A percentile compares a stretch with the other conserved stretches of the same genome.
Conservation (phyloP, 2,113 vertebrate species). For the Tylochromis polylepis region DNA sequence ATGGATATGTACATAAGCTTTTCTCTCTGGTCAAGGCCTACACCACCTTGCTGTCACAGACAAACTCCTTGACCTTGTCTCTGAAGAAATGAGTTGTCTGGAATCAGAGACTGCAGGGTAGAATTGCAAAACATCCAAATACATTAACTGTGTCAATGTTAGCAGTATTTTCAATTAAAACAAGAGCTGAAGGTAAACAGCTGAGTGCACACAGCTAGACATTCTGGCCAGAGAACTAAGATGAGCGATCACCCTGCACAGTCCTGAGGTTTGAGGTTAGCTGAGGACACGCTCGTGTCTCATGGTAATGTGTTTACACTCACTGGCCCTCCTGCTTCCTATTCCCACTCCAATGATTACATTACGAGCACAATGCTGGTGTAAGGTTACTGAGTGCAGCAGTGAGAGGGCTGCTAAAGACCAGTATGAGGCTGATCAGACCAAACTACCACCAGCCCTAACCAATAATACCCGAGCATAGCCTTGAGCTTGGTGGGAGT, state of each 20-base stretch:
- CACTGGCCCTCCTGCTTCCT: slow-evolving; percentile 68
- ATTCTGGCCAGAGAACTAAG: slow-evolving; percentile 61
- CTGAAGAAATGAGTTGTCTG: slow-evolving; percentile 2
- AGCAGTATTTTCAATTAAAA: slow-evolving; percentile 74
- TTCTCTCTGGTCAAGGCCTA: slow-evolving; percentile 15
- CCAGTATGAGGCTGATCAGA: slow-evolving; percentile 33
- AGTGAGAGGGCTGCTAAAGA: slow-evolving; percentile 25
- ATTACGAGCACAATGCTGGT: slow-evolving; percentile 72
- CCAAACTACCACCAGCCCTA: slow-evolving; percentile 31
- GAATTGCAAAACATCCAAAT: slow-evolving; percentile 49
- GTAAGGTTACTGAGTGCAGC: slow-evolving; percentile 72
- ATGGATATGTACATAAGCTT: background rate
- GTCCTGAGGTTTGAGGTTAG: slow-evolving; percentile 61
- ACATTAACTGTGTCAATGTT: slow-evolving; percentile 72
- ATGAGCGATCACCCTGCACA: background rate
- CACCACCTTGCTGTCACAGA: slow-evolving; percentile 34
- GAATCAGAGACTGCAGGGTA: slow-evolving; percentile 2
- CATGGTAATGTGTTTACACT: slow-evolving; percentile 76
- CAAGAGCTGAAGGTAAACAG: slow-evolving; percentile 66
- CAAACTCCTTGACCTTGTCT: slow-evolving; percentile 67
- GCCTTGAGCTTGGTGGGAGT: slow-evolving; percentile 14
- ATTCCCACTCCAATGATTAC: slow-evolving; percentile 71
- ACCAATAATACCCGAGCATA: slow-evolving; percentile 31
- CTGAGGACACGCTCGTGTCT: slow-evolving; percentile 66
- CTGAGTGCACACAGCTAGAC: slow-evolving; percentile 55